Evolutionary conservation across 2,888 invertebrate genomes (phyloP).

Genomic region (Eueremaeus valkanovi): DNA sequence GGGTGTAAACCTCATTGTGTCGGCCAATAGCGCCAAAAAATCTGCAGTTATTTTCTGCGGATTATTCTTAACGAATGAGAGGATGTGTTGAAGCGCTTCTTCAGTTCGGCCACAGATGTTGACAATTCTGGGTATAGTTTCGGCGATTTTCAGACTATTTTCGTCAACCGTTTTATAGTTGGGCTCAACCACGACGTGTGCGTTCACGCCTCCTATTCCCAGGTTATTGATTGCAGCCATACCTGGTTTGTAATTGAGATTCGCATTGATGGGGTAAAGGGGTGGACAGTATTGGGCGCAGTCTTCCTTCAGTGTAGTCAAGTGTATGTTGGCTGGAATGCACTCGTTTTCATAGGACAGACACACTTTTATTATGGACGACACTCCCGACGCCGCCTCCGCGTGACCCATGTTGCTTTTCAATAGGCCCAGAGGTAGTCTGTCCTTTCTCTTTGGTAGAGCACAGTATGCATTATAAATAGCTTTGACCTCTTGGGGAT

Average conservation of each 20-base stretch:
- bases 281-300: background rate
- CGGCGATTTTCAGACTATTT: background rate
- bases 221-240: conserved; percentile 57
- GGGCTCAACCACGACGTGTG: conserved; percentile 51
- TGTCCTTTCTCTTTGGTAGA: conserved; percentile 57
- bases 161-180: conserved; percentile 44
- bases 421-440: conserved; percentile 89
- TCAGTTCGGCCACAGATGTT: too few species aligned
- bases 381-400: conserved; percentile 59
- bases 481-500: too few species aligned
- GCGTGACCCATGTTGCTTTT: conserved; percentile 99
- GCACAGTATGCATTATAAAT: conserved; percentile 67
- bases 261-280: background rate
- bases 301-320: background rate
- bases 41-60: conserved; percentile 57
- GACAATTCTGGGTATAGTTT: conserved; percentile 63
- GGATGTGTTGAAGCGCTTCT: conserved; percentile 64
- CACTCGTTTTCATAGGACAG: conserved; percentile 55
- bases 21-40: conserved; percentile 70
- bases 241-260: background rate
- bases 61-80: conserved; percentile 58
- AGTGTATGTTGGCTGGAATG: conserved; percentile 36
- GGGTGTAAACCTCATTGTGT: conserved; percentile 60
- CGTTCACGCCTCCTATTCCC: conserved; percentile 57
- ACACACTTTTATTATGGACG: conserved; percentile 51